Evolutionary conservation across 2,888 invertebrate genomes (phyloP).

Genomic region (Cosmia trapezina): DNA sequence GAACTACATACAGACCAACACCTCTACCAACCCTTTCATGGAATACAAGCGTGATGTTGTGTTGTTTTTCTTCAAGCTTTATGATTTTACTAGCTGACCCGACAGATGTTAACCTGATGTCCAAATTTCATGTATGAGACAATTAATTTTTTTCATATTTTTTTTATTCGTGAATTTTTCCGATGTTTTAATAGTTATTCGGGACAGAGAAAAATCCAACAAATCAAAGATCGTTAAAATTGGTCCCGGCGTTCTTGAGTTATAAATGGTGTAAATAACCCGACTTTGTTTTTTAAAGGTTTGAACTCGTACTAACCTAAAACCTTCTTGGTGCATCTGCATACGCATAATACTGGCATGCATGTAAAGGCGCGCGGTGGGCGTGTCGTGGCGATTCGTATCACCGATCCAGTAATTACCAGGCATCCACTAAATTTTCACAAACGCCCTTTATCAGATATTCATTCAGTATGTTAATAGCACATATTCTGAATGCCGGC

Average conservation of each 20-base stretch:
- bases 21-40: background rate
- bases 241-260: too few species aligned
- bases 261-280: too few species aligned
- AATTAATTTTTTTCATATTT: too few species aligned
- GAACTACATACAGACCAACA: background rate
- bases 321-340: slow-evolving; percentile 32
- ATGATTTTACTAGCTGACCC: background rate
- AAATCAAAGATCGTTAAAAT: too few species aligned
- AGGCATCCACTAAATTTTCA: slow-evolving; percentile 86
- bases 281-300: background rate
- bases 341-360: slow-evolving; percentile 65
- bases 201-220: too few species aligned
- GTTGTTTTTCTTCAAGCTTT: background rate
- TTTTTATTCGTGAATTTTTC: too few species aligned
- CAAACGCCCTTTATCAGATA: slow-evolving; percentile 85
- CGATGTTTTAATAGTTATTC: too few species aligned
- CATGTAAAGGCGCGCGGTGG: slow-evolving; percentile 72
- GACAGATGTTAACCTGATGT: too few species aligned
- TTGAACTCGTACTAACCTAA: slow-evolving; percentile 1
- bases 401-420: slow-evolving; percentile 82
- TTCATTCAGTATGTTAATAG: slow-evolving; percentile 84
- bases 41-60: background rate
- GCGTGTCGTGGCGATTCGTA: slow-evolving; percentile 83
- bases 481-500: slow-evolving; percentile 83
- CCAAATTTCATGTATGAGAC: too few species aligned